Percentiles rank a stretch among this genome's conserved stretches.
Evolutionary conservation across 2,797 vertebrate species (phyloP).

Genomic region (Rhinatrema bivittatum): DNA sequence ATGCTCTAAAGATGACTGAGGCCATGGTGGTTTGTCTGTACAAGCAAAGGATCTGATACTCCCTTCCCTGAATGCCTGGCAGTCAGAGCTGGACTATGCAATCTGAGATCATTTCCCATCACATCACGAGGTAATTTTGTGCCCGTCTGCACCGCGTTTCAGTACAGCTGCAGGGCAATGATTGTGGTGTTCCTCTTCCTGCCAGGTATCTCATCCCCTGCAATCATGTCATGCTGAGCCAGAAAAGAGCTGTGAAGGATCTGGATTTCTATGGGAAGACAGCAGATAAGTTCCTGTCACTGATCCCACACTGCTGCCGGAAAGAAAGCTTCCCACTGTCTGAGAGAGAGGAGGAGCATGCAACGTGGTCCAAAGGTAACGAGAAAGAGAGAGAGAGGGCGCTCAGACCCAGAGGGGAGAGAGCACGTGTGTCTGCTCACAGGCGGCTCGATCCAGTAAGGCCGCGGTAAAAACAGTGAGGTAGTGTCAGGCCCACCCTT

Average conservation of each 20-base stretch:
- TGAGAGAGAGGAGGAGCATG: slow-evolving; percentile 67
- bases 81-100: too few species aligned
- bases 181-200: neutral
- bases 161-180: neutral
- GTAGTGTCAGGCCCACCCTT: too few species aligned
- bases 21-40: too few species aligned
- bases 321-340: slow-evolving; percentile 38
- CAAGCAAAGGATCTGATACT: too few species aligned
- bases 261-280: slow-evolving; percentile 86
- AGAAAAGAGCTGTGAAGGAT: slow-evolving; percentile 85
- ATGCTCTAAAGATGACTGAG: too few species aligned
- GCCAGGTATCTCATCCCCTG: slow-evolving; percentile 91
- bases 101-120: too few species aligned
- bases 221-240: slow-evolving; percentile 95
- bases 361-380: slow-evolving; percentile 79
- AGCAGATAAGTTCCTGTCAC: slow-evolving; percentile 86
- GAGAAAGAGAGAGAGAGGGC: neutral
- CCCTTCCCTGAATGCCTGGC: too few species aligned
- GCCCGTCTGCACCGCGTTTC: neutral
- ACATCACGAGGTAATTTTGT: neutral
- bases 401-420: neutral
- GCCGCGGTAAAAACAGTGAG: too few species aligned
- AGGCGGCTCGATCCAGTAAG: too few species aligned
- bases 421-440: too few species aligned
- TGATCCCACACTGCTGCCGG: slow-evolving; percentile 88